Evolutionary conservation across 2,888 invertebrate genomes (phyloP).

Genomic region (Drosophila anomalata): DNA sequence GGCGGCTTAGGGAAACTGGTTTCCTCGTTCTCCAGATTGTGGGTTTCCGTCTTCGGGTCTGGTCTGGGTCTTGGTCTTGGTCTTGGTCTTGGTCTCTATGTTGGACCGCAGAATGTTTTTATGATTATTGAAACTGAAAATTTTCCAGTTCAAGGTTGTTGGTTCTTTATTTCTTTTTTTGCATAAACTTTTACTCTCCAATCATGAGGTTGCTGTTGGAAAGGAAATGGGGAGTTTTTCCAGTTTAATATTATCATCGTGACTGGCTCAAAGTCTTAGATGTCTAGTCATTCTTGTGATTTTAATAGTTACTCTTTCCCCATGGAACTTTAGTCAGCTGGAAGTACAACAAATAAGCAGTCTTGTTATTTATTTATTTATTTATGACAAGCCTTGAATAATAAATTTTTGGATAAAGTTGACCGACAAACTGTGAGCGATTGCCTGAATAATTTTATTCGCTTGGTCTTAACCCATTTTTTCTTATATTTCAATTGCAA

Average conservation of each 20-base stretch:
- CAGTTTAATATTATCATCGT: constrained; percentile 26
- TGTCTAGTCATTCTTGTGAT: constrained; percentile 9
- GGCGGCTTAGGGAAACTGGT: constrained; percentile 29
- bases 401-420: constrained; percentile 3
- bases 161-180: constrained; percentile 40
- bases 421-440: constrained; percentile 10
- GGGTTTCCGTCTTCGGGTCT: constrained; percentile 3
- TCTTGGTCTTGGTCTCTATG: constrained; percentile 1
- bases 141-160: constrained; percentile 44
- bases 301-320: too few relatives aligned
- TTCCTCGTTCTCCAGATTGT: constrained; percentile 8
- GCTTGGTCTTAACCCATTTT: constrained; percentile 27
- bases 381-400: constrained; percentile 24
- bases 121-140: constrained; percentile 43
- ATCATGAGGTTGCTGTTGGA: constrained; percentile 4
- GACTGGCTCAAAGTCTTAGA: constrained; percentile 19
- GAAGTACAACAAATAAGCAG: too few relatives aligned
- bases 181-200: constrained; percentile 31
- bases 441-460: constrained; percentile 4
- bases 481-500: constrained; percentile 25
- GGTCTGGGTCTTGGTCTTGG: not conserved
- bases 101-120: constrained; percentile 31
- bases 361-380: constrained; percentile 1
- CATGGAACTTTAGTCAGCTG: too few relatives aligned
- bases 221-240: constrained; percentile 21